phyloP scores from a whole-genome alignment of 2,113 vertebrate genomes.

The Desmodus rotundus region DNA sequence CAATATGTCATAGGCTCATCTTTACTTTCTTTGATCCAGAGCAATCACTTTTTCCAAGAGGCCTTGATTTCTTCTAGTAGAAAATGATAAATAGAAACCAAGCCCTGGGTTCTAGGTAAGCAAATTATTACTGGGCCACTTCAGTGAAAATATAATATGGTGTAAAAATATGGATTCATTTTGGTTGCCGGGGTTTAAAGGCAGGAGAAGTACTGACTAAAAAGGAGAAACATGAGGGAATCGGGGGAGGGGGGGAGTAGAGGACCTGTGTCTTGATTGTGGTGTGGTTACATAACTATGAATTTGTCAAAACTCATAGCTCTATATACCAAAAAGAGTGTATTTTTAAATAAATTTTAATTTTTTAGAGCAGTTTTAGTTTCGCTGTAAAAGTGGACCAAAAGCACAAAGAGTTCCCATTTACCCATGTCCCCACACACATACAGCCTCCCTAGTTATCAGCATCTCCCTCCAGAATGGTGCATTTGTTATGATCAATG shows the following conservation, averaged over 20 bases:
- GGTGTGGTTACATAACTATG: background rate
- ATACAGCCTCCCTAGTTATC: background rate
- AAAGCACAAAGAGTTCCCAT: background rate
- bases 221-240: background rate
- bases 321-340: background rate
- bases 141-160: background rate
- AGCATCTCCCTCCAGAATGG: background rate
- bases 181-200: too few relatives aligned
- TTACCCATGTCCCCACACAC: background rate
- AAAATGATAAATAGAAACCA: background rate
- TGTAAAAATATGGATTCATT: background rate
- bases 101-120: background rate
- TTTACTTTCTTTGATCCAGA: background rate
- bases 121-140: background rate
- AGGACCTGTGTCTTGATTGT: background rate
- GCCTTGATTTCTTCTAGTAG: background rate
- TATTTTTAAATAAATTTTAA: background rate
- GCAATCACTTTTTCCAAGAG: background rate
- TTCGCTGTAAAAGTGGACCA: background rate
- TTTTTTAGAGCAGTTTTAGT: background rate
- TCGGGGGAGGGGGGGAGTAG: too few relatives aligned
- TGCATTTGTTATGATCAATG: background rate
- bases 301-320: background rate
- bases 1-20: background rate
- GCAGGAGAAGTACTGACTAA: background rate